These are phyloP conservation scores for Sus cebifrons DNA, from an alignment of 2,797 vertebrate species.

Conservation along the genomic window DNA sequence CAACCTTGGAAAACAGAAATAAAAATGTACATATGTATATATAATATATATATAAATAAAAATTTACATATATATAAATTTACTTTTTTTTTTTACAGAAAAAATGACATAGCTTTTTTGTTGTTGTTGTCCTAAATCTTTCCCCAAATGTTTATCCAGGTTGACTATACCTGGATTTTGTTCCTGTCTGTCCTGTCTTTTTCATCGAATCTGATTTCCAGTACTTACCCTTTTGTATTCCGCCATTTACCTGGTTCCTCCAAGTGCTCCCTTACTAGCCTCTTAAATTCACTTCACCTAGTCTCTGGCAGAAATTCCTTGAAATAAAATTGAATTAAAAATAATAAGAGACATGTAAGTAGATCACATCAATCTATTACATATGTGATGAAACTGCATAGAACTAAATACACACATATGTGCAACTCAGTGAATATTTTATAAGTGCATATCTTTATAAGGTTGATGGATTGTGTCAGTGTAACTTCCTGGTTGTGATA, in stretches of 20 bases:
- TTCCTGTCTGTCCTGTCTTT: not conserved
- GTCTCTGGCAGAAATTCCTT: not conserved
- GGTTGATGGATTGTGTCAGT: not conserved
- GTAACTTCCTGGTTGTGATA: not conserved
- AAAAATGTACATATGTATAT: not conserved
- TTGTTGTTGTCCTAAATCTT: not conserved
- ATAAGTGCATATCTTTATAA: not conserved
- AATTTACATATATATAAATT: not conserved
- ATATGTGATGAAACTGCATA: not conserved
- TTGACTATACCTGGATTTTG: not conserved
- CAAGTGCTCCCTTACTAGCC: not conserved
- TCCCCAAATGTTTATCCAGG: not conserved
- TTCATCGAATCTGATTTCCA: not conserved
- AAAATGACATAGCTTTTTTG: not conserved
- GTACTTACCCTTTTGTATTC: not conserved
- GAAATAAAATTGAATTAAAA: slow-evolving; percentile 36
- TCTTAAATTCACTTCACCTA: not conserved
- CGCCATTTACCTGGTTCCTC: not conserved
- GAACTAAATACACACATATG: not conserved
- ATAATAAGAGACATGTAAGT: not conserved
- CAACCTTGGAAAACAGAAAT: not conserved
- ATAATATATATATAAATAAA: not conserved
- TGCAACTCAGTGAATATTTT: not conserved
- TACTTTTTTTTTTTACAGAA: not conserved
- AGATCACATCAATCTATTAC: not conserved